Base-by-base conservation (phyloP, 1,140 invertebrate species). In the Ooceraea biroi region DNA sequence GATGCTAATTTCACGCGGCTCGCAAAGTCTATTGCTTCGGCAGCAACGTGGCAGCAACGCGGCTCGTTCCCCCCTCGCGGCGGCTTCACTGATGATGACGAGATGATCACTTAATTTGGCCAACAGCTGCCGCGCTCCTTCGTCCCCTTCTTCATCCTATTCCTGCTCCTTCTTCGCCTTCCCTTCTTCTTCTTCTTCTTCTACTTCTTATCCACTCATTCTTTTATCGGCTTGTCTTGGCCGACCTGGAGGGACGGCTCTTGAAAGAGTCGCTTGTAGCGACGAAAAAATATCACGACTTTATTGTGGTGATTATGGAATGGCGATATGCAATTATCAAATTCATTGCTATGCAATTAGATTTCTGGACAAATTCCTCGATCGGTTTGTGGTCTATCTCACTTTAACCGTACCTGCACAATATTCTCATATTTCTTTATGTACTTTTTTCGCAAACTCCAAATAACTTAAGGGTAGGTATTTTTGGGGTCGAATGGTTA, bases 71-170 rank as follows among this genome's bases (percentile, higher is more conserved):
- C 66, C 80, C 57, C 83, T 84, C 82, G 82, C 86, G 74, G 82
- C 83, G 91, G 88, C 92, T 92, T 91, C 91, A 91, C 86, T 86
- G 84, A 94, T 93, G 93, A 94, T 94, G 93, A 94, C 92, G 93
- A 94, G 94, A 94, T 94, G 93, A 94, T 94, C 94, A 93, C 94
- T 94, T 94, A 94, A 94, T 94, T 94, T 94, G 93, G 92, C 93
- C 93, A 94, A 94, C 94, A 94, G 93, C 94, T 94, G 94, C 93
- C 92, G 92, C 92, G 88, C 68, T 72, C 57, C 55, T 88, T 90
- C 85, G 44, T 88, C 88, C 85, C 85, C 87, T 85, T 90, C 82
- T 66, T 71, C 61, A 68, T 88, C 74, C 71, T 69, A 61, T 58
- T 80, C 57, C 58, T 83, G 76, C 76, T 71, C 65, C 65, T 73